These are phyloP conservation scores for Chaetops frenatus DNA, from an alignment of 2,113 vertebrate species.

Conservation along the genomic window DNA sequence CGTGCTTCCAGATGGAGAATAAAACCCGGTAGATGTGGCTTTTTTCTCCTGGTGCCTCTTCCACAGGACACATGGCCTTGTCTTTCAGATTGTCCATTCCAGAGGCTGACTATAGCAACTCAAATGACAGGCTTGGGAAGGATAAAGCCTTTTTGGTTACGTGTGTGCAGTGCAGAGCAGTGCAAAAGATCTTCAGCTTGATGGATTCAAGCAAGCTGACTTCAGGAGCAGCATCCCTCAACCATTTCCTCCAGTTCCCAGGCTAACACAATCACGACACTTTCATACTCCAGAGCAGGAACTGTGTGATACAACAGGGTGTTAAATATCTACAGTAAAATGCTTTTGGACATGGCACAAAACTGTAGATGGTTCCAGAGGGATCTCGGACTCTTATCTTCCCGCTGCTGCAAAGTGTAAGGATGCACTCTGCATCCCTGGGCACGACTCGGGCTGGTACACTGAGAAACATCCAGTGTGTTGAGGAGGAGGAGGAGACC, in stretches of 20 bases:
- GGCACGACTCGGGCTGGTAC: rapidly evolving
- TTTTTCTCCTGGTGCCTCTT: background rate
- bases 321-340: background rate
- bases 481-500: background rate
- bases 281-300: background rate
- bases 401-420: background rate
- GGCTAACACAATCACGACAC: background rate
- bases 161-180: background rate
- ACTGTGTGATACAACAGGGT: background rate
- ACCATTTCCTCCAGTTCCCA: background rate
- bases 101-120: background rate
- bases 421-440: background rate
- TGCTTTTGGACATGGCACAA: background rate
- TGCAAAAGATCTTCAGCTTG: background rate
- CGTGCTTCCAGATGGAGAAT: background rate
- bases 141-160: background rate
- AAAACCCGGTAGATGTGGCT: background rate
- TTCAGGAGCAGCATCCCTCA: background rate
- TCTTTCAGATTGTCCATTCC: background rate
- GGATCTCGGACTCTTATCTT: background rate
- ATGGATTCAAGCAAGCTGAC: background rate
- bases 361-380: background rate
- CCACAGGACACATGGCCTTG: background rate
- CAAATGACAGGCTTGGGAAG: background rate
- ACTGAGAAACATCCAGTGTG: background rate